Evolutionary conservation across 2,888 invertebrate species (phyloP), one percentile per base, ranked within the genome.

Genomic region (Anoplius nigerrimus): DNA sequence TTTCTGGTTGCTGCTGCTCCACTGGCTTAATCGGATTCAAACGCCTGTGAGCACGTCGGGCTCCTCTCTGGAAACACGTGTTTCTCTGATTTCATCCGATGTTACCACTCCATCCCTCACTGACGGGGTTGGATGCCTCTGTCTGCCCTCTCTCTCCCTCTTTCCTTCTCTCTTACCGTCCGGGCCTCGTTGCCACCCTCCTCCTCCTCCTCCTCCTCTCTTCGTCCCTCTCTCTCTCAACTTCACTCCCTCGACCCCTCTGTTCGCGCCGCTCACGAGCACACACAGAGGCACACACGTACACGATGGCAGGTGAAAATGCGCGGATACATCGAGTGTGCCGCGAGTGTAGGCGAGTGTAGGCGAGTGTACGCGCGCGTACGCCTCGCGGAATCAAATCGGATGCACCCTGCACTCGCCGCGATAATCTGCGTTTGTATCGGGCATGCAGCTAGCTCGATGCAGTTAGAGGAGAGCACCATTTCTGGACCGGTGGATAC

Each of bases 11-110:
- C 66, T 70, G 71, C 77, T 79, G 76, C 78, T 80, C 72, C 74
- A 72, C 74, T 75, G 74, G 78, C 77, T 83, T 83, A 84, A 84
- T 84, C 84, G 81, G 75, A 81, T 84, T 81, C 75, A 82, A 82
- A 83, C 80, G 78, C 57, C 73, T 79, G 72, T 74, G 79, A 75
- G 71, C 70, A 67, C 76, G 69, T 71, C 69, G 74, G 48, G 46
- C 62, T 51, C 46, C 62, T 55, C 59, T 48, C n/a, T 16, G 16
- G 71, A 70, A 79, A 82, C 81, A 79, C 77, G 78, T 79, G 81
- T 82, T 84, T 75, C 84, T 80, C 80, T 79, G 80, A 84, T 83
- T 84, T 81, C 76, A 66, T 72, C 66, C 60, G 56, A 69, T 65
- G 76, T 69, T 77, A 72, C 62, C 69, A 18, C 24, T 59, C 57